A percentile compares a stretch with the other conserved stretches of the same genome.
Evolutionary conservation across 2,797 vertebrate genomes (phyloP).

Genomic region (Trachops cirrhosus): DNA sequence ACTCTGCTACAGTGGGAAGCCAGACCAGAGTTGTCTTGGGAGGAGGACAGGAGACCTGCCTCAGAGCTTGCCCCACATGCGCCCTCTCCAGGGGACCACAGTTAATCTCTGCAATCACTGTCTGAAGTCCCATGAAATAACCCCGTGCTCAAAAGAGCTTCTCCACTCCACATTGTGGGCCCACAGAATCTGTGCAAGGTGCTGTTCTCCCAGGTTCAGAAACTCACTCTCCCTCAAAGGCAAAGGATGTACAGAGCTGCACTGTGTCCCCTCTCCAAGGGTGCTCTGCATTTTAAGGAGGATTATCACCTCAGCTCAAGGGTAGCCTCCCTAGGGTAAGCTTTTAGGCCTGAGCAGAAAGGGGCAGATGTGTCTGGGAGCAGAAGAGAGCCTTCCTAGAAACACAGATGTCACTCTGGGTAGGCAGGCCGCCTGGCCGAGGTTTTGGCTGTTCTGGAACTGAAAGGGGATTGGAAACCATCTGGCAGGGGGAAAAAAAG

Average conservation of each 20-base stretch:
- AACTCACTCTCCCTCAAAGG: neutral
- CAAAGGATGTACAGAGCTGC: neutral
- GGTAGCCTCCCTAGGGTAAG: neutral
- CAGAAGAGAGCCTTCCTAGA: slow-evolving; percentile 54
- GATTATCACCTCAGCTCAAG: neutral
- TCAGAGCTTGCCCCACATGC: neutral
- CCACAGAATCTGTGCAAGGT: neutral
- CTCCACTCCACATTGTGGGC: neutral
- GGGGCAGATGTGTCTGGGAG: neutral
- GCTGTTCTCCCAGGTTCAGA: neutral
- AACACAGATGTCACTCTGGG: slow-evolving; percentile 46
- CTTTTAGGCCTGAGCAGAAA: slow-evolving; percentile 8
- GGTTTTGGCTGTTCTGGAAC: slow-evolving; percentile 57
- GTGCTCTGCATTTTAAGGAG: slow-evolving; percentile 9
- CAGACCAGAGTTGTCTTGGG: neutral
- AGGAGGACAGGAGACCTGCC: neutral
- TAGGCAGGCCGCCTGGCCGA: slow-evolving; percentile 48
- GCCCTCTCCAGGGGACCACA: neutral
- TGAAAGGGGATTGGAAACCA: slow-evolving; percentile 52
- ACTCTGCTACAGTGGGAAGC: neutral
- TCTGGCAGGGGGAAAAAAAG: slow-evolving; percentile 58
- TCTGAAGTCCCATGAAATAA: neutral
- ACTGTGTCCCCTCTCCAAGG: neutral
- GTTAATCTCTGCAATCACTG: neutral
- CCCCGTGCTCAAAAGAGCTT: neutral